These are phyloP conservation scores for Portunus trituberculatus DNA, from an alignment of 1,140 invertebrate species.

Conservation along the genomic window DNA sequence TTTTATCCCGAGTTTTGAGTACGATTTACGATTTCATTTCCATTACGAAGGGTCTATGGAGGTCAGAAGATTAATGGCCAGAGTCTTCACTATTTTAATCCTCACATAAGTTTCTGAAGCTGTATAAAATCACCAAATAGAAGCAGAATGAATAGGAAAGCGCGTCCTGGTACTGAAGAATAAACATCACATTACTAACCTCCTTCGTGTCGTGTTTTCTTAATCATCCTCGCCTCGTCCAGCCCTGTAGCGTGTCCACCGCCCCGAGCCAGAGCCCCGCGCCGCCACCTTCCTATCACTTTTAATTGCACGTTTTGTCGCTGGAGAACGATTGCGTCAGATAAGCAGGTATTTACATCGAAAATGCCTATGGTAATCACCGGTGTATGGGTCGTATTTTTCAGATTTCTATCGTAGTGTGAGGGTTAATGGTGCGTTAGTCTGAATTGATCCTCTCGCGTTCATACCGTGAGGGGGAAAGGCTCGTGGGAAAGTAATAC, in stretches of 20 bases:
- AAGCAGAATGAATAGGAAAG: too few species aligned
- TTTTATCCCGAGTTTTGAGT: too few species aligned
- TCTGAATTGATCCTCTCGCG: background rate
- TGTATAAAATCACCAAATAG: too few species aligned
- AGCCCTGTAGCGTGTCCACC: background rate
- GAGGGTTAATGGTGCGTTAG: background rate
- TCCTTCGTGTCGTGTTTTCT: too few species aligned
- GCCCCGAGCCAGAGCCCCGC: background rate
- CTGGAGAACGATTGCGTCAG: constrained; percentile 63
- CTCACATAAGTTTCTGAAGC: too few species aligned
- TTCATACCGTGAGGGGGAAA: background rate
- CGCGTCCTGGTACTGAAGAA: too few species aligned
- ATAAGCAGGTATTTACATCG: constrained; percentile 71
- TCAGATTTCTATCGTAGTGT: constrained; percentile 54
- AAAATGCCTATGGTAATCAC: constrained; percentile 71
- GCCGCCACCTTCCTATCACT: constrained; percentile 63
- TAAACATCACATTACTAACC: too few species aligned
- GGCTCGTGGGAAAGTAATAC: background rate
- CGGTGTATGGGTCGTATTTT: constrained; percentile 63
- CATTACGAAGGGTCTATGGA: too few species aligned
- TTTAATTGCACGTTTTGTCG: constrained; percentile 66
- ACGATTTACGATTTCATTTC: too few species aligned
- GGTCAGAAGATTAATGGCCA: too few species aligned
- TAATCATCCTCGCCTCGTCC: background rate
- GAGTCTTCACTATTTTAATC: too few species aligned